Percentiles rank a stretch among this genome's conserved stretches.
phyloP scores from a whole-genome alignment of 2,888 invertebrate species.

The Petrophora chlorosata region DNA sequence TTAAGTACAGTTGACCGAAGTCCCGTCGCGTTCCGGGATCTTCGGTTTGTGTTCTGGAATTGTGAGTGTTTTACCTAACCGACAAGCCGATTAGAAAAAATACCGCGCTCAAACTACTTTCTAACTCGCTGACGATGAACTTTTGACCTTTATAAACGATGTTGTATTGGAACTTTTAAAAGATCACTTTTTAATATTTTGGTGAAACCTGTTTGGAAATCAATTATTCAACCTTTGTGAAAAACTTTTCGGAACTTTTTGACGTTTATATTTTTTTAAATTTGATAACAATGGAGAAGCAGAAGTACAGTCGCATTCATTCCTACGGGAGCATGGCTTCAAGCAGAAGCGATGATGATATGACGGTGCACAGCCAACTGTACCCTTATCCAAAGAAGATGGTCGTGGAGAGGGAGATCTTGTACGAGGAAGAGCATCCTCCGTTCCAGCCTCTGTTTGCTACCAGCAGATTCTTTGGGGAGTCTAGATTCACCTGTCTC shows the following conservation, averaged over 20 bases:
- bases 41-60: constrained; percentile 56
- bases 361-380: constrained; percentile 75
- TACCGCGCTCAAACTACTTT: constrained; percentile 32
- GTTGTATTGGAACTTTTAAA: constrained; percentile 23
- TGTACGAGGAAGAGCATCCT: constrained; percentile 75
- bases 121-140: constrained; percentile 10
- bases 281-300: constrained; percentile 54
- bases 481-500: constrained; percentile 80
- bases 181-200: too few relatives aligned
- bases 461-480: constrained; percentile 75
- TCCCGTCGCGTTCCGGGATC: constrained; percentile 54
- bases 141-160: constrained; percentile 29
- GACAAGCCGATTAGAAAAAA: constrained; percentile 43
- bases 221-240: background rate
- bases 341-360: constrained; percentile 71
- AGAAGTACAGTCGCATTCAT: constrained; percentile 64
- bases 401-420: constrained; percentile 67
- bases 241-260: constrained; percentile 6
- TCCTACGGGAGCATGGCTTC: constrained; percentile 77
- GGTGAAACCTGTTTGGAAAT: too few relatives aligned
- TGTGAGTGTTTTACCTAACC: constrained; percentile 29
- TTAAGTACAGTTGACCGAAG: constrained; percentile 80
- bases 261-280: constrained; percentile 8
- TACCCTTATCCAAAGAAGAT: constrained; percentile 75
- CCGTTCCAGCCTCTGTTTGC: constrained; percentile 73